Evolutionary conservation across 2,113 vertebrate species (phyloP).

Genomic region (Poecile atricapillus): DNA sequence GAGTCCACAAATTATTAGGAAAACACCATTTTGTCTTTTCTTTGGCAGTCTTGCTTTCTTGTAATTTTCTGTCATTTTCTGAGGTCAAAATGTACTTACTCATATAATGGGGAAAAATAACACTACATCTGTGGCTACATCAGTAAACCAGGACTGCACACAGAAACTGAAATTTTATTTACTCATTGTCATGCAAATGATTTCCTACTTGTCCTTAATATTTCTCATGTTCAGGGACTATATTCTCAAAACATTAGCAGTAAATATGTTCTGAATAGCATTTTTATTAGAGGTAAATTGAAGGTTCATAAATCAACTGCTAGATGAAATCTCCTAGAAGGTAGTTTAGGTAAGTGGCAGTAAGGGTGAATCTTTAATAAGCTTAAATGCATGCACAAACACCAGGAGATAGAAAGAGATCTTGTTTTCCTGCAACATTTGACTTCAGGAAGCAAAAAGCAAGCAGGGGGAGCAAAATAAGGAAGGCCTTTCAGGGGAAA

Average conservation of each 20-base stretch:
- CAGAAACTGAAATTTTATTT: neutral
- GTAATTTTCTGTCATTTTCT: neutral
- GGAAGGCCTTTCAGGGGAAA: conserved; percentile 24
- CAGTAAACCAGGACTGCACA: neutral
- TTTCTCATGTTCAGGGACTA: neutral
- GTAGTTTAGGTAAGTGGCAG: neutral
- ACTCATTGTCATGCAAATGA: accelerated
- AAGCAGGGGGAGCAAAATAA: neutral
- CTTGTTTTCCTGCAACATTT: neutral
- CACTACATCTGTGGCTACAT: neutral
- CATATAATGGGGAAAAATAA: neutral
- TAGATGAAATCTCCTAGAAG: neutral
- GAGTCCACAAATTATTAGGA: neutral
- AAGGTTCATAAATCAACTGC: neutral
- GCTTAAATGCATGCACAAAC: neutral
- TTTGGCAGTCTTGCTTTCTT: neutral
- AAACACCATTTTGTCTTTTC: neutral
- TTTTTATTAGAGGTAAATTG: neutral
- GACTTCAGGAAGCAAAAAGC: neutral
- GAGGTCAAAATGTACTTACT: neutral
- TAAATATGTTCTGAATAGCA: neutral
- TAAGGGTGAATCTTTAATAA: neutral
- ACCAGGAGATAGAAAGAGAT: neutral
- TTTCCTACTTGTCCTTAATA: neutral
- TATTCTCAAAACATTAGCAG: neutral